phyloP scores from a whole-genome alignment of 2,113 vertebrate species.

The Melanostigma gelatinosum region DNA sequence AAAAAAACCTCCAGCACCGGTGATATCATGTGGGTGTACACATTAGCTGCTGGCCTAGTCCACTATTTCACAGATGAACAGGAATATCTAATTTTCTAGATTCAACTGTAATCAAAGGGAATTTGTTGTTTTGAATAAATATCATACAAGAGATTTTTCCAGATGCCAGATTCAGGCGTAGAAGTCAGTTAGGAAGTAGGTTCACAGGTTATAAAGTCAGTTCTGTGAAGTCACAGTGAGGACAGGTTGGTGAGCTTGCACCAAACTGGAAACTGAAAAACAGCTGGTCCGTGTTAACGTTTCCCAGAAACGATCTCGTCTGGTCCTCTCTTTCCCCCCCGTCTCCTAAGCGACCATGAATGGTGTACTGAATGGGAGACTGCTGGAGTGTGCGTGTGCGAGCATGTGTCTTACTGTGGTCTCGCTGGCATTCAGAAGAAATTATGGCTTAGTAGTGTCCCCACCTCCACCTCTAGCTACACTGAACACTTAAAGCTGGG shows the following conservation, averaged over 20 bases:
- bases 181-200: constrained; percentile 34
- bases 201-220: constrained; percentile 48
- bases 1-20: background rate
- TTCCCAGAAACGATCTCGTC: constrained; percentile 76
- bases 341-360: constrained; percentile 54
- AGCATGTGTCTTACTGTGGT: constrained; percentile 48
- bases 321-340: constrained; percentile 63
- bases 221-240: constrained; percentile 58
- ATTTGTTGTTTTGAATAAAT: constrained; percentile 11
- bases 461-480: constrained; percentile 69
- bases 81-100: background rate
- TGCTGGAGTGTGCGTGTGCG: background rate
- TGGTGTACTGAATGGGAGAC: constrained; percentile 42
- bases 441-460: constrained; percentile 69
- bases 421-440: constrained; percentile 57
- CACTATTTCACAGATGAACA: background rate
- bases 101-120: background rate
- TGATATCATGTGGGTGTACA: constrained; percentile 2
- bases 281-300: constrained; percentile 75
- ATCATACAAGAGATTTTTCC: background rate
- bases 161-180: background rate
- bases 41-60: constrained; percentile 1
- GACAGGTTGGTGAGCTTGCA: constrained; percentile 61
- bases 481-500: constrained; percentile 45
- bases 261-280: constrained; percentile 62